Conservation (phyloP, 1,140 invertebrate genomes). For the Uloborus diversus region DNA sequence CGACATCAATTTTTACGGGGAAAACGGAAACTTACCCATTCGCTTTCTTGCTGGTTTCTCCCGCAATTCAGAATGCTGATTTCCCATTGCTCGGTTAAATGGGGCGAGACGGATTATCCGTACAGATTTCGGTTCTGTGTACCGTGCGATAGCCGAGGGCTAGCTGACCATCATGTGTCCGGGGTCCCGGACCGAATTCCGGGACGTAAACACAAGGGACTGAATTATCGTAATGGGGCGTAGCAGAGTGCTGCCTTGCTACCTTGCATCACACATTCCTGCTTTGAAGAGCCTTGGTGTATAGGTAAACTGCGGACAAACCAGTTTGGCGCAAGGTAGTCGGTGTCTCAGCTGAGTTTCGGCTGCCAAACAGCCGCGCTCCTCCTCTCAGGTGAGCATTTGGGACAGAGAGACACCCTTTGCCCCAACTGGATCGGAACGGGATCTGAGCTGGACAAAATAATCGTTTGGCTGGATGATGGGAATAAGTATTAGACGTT, state of each 20-base stretch:
- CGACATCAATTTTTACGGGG: background rate
- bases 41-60: constrained; percentile 42
- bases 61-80: constrained; percentile 42
- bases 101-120: constrained; percentile 6
- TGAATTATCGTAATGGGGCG: background rate
- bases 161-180: background rate
- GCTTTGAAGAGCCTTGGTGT: constrained; percentile 35
- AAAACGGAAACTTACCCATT: constrained; percentile 34
- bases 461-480: too few relatives aligned
- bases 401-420: too few relatives aligned
- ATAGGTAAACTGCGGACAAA: constrained; percentile 52
- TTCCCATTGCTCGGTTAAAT: constrained; percentile 36
- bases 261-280: constrained; percentile 52
- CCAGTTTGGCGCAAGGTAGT: constrained; percentile 31
- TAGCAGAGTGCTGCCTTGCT: background rate
- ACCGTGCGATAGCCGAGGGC: background rate
- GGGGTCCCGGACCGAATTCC: background rate
- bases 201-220: background rate
- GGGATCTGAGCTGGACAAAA: too few relatives aligned
- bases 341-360: constrained; percentile 30
- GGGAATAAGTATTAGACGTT: too few relatives aligned
- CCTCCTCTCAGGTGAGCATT: too few relatives aligned
- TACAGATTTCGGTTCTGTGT: background rate
- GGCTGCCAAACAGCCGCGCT: background rate
- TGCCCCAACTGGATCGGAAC: too few relatives aligned